These are phyloP conservation scores for Buathra laborator DNA, from an alignment of 2,888 invertebrate species.

Conservation along the genomic window DNA sequence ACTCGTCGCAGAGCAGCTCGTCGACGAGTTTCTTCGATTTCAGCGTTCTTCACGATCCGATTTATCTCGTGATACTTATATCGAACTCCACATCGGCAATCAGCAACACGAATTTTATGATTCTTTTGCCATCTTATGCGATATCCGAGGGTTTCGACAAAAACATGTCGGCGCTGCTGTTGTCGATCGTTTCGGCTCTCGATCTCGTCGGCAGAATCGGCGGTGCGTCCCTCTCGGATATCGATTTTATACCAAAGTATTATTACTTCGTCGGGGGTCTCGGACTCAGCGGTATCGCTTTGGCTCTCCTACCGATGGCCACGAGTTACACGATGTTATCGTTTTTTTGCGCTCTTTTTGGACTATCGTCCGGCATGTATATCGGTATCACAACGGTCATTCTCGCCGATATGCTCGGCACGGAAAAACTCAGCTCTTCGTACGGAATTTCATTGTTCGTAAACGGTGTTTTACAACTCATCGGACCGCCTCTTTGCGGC, in stretches of 20 bases:
- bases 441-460: constrained; percentile 94
- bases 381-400: constrained; percentile 95
- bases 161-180: constrained; percentile 90
- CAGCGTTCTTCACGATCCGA: constrained; percentile 90
- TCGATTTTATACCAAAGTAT: constrained; percentile 91
- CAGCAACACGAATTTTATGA: constrained; percentile 94
- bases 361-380: constrained; percentile 93
- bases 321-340: constrained; percentile 89
- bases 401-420: constrained; percentile 94
- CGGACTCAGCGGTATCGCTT: constrained; percentile 91
- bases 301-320: constrained; percentile 90
- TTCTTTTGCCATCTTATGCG: constrained; percentile 92
- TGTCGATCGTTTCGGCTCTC: constrained; percentile 93
- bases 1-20: constrained; percentile 60
- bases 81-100: constrained; percentile 95
- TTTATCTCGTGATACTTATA: constrained; percentile 93
- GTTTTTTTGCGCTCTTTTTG: constrained; percentile 91
- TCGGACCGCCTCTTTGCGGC: constrained; percentile 94
- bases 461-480: constrained; percentile 93
- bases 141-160: constrained; percentile 90
- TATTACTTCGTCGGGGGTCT: constrained; percentile 94
- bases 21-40: constrained; percentile 90
- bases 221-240: constrained; percentile 93
- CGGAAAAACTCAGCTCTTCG: constrained; percentile 92
- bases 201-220: constrained; percentile 94